phyloP scores from a whole-genome alignment of 2,797 vertebrate genomes.

The Melanotaenia boesemani region DNA sequence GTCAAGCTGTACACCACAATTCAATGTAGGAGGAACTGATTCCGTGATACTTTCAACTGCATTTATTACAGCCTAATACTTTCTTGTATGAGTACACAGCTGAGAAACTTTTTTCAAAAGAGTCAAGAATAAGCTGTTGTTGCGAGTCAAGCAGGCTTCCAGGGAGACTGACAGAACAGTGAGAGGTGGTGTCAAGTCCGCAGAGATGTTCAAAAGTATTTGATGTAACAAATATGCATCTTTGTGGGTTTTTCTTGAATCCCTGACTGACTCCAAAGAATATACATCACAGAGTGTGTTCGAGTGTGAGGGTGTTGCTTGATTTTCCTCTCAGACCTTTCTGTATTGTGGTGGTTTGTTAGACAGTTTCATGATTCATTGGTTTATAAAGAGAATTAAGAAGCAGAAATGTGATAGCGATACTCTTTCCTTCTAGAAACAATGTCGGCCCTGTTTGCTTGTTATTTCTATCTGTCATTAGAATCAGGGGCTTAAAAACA shows the following conservation, averaged over 20 bases:
- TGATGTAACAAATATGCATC: slow-evolving; percentile 64
- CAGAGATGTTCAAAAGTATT: slow-evolving; percentile 65
- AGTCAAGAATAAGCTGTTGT: slow-evolving; percentile 49
- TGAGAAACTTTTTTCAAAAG: slow-evolving; percentile 56
- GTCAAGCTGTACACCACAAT: too few species aligned
- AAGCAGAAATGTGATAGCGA: slow-evolving; percentile 33
- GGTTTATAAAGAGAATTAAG: slow-evolving; percentile 34
- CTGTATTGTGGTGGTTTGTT: slow-evolving; percentile 36
- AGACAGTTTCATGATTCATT: slow-evolving; percentile 49
- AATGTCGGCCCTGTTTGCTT: slow-evolving; percentile 38
- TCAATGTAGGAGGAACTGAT: too few species aligned
- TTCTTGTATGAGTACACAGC: slow-evolving; percentile 29
- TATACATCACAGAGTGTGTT: slow-evolving; percentile 47
- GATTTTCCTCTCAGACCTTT: slow-evolving; percentile 54
- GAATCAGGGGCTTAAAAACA: slow-evolving; percentile 10
- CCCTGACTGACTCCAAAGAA: slow-evolving; percentile 39
- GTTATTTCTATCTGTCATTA: slow-evolving; percentile 22
- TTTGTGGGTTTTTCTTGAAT: slow-evolving; percentile 49
- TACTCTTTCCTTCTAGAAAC: slow-evolving; percentile 9
- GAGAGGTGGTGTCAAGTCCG: slow-evolving; percentile 68
- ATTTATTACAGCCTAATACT: slow-evolving; percentile 31
- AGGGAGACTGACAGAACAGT: slow-evolving; percentile 52
- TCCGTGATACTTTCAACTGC: not conserved
- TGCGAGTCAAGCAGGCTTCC: slow-evolving; percentile 55
- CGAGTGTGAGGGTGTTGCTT: slow-evolving; percentile 46